Conservation (phyloP, 2,797 vertebrate species). For the Apogon talboti region DNA sequence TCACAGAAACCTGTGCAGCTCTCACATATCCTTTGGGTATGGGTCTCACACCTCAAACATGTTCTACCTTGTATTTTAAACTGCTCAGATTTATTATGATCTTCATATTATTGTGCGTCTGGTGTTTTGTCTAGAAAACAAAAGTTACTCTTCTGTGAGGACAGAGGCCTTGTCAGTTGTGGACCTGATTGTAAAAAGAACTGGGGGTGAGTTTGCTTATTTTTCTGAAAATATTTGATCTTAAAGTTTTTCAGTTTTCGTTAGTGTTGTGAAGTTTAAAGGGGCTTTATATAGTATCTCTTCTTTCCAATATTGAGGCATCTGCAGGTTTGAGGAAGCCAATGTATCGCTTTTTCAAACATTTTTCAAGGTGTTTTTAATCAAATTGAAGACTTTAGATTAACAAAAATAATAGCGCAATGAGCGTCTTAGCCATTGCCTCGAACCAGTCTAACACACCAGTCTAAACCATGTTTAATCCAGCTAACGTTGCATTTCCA, state of each 20-base stretch:
- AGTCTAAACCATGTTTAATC: too few relatives aligned
- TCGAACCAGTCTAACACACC: too few relatives aligned
- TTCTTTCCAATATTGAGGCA: neutral
- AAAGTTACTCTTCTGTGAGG: slow-evolving; percentile 96
- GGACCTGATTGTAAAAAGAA: slow-evolving; percentile 91
- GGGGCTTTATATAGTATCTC: neutral
- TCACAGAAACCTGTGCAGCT: slow-evolving; percentile 91
- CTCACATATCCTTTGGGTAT: slow-evolving; percentile 94
- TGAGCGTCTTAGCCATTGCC: too few relatives aligned
- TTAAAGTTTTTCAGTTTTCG: neutral
- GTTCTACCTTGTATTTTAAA: neutral
- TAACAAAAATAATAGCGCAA: too few relatives aligned
- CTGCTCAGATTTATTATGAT: neutral
- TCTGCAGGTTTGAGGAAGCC: too few relatives aligned
- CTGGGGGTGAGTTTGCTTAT: slow-evolving; percentile 85
- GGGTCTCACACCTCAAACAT: neutral
- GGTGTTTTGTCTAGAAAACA: slow-evolving; percentile 89
- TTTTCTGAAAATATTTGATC: neutral
- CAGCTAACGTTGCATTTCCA: too few relatives aligned
- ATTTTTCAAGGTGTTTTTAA: too few relatives aligned
- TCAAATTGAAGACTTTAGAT: too few relatives aligned
- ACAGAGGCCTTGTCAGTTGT: slow-evolving; percentile 95
- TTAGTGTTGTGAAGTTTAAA: neutral
- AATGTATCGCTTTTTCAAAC: too few relatives aligned
- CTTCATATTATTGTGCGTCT: neutral